Conservation (phyloP, 2,797 vertebrate genomes). For the Crocidura indochinensis region DNA sequence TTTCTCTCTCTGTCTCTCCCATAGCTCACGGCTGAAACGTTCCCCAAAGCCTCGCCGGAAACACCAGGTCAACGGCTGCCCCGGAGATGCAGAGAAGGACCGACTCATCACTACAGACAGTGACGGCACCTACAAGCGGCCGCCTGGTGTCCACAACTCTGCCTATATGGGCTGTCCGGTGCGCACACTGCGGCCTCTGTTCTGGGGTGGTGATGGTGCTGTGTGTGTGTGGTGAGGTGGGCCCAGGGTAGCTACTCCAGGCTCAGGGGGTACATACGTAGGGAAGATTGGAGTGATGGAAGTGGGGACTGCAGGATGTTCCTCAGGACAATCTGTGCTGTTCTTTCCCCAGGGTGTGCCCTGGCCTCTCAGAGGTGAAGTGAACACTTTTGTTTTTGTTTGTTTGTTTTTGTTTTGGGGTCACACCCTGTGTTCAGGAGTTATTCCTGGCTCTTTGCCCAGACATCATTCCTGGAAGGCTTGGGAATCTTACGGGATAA, state of each 20-base stretch:
- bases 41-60: conserved; percentile 95
- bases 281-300: accelerated
- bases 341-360: background rate
- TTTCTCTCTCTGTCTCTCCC: background rate
- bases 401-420: too few relatives aligned
- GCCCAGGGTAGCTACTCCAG: accelerated
- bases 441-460: too few relatives aligned
- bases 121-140: conserved; percentile 97
- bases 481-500: too few relatives aligned
- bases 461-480: too few relatives aligned
- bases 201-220: accelerated
- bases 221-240: accelerated
- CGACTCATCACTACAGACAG: conserved; percentile 95
- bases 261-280: background rate
- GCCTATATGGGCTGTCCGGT: conserved; percentile 95
- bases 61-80: conserved; percentile 95
- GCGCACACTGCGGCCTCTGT: background rate
- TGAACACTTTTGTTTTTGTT: too few relatives aligned
- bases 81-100: conserved; percentile 95
- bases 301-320: background rate
- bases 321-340: accelerated
- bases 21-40: conserved; percentile 94
- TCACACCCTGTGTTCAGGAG: too few relatives aligned
- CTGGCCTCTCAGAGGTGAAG: background rate
- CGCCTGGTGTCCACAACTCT: conserved; percentile 98